phyloP scores from a whole-genome alignment of 2,888 invertebrate species.

The Alsophila aescularia region DNA sequence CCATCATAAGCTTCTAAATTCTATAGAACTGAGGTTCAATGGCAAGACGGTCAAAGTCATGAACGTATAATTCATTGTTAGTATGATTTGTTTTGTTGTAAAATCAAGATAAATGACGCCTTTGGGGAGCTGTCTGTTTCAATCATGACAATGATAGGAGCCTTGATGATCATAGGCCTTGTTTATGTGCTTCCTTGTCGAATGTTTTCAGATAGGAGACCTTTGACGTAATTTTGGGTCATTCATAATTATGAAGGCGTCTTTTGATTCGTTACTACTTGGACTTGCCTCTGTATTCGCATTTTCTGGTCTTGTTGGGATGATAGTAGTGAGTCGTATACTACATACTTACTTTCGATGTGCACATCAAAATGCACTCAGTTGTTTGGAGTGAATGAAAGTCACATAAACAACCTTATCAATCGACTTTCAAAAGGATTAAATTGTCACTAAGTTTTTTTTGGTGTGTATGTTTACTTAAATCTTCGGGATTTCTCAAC shows the following conservation, averaged over 20 bases:
- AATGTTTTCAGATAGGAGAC: neutral
- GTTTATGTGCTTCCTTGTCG: slow-evolving; percentile 9
- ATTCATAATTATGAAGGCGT: neutral
- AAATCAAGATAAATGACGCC: slow-evolving; percentile 23
- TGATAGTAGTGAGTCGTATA: too few relatives aligned
- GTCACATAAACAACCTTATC: too few relatives aligned
- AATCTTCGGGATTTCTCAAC: too few relatives aligned
- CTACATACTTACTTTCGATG: too few relatives aligned
- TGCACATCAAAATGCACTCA: too few relatives aligned
- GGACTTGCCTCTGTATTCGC: neutral
- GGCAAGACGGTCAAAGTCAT: neutral
- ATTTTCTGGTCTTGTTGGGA: too few relatives aligned
- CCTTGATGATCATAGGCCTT: slow-evolving; percentile 6
- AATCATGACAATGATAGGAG: slow-evolving; percentile 11
- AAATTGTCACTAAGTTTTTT: too few relatives aligned
- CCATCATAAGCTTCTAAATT: neutral
- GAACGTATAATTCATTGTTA: neutral
- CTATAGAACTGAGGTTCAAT: neutral
- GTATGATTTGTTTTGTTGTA: slow-evolving; percentile 21
- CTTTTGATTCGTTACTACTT: neutral
- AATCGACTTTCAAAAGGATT: too few relatives aligned
- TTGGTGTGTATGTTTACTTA: too few relatives aligned
- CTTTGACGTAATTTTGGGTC: neutral
- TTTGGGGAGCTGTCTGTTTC: slow-evolving; percentile 10
- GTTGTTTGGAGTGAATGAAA: too few relatives aligned